Evolutionary conservation across 2,797 vertebrate species (phyloP), one percentile per base, ranked within the genome.

Genomic region (Crenuchus spilurus): DNA sequence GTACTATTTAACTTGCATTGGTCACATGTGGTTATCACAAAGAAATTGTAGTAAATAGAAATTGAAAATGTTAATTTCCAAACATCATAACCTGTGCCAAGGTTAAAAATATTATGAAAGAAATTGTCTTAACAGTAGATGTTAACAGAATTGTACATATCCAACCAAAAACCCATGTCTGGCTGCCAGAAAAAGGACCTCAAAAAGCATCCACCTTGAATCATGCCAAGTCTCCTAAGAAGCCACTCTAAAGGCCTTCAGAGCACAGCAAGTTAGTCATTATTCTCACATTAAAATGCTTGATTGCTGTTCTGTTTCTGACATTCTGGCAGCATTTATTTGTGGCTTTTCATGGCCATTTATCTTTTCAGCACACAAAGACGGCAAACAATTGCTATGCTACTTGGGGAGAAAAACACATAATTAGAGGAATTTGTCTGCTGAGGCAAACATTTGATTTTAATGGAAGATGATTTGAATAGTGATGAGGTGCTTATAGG

Each of bases 321-420:
- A 37, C 31, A 73, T 66, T 80, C 73, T 41, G 22, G n/a, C 61
- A 66, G 41, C 72, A 54, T 63, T 51, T 68, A 51, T 68, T 44
- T 31, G 30, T 64, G n/a, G 44, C 62, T 58, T 75, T 78, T 74
- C 44, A 68, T 73, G 39, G n/a, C 22, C 46, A 41, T 80, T 81
- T 82, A 75, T 84, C 78, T 79, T 72, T 72, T 70, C 39, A 35
- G 60, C 63, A 78, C 81, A 81, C 74, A 81, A 81, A 82, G 57
- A 49, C 55, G 35, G 48, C 60, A 80, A 62, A 84, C 76, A 79
- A 49, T 77, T 51, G 75, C 37, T 42, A 22, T 48, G n/a, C 58
- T 70, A 55, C 39, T 65, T 41, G 57, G 33, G 33, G 54, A 24
- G 61, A 74, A 73, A 69, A 72, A 80, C 71, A 31, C 68, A 69